Percentiles rank a stretch among this genome's conserved stretches.
These are phyloP conservation scores for Odontesthes bonariensis DNA, from an alignment of 2,113 vertebrate species.

Conservation along the genomic window DNA sequence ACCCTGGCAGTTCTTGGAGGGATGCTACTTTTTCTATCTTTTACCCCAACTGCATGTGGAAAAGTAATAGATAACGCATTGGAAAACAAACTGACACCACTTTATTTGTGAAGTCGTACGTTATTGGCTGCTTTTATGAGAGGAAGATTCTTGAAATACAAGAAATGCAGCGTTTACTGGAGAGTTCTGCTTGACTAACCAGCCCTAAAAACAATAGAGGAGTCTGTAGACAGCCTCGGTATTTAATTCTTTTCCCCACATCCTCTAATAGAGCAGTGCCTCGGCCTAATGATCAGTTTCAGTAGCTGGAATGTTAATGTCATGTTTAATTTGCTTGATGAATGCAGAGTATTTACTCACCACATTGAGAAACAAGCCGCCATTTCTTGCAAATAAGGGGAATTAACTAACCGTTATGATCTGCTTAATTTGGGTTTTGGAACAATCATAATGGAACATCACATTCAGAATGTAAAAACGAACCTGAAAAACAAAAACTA, in stretches of 20 bases:
- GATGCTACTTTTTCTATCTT: too few species aligned
- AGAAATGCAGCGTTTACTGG: not conserved
- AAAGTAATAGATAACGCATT: too few species aligned
- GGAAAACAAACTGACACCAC: not conserved
- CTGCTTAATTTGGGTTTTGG: conserved; percentile 10
- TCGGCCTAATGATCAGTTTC: conserved; percentile 28
- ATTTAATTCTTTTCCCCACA: not conserved
- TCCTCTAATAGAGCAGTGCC: conserved; percentile 7
- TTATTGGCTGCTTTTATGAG: not conserved
- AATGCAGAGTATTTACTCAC: conserved; percentile 13
- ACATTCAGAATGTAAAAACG: not conserved
- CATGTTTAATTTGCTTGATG: conserved; percentile 49
- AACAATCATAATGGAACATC: not conserved
- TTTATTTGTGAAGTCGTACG: too few species aligned
- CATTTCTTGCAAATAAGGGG: conserved; percentile 1
- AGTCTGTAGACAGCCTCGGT: not conserved
- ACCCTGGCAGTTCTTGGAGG: too few species aligned
- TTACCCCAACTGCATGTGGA: too few species aligned
- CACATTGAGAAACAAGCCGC: not conserved
- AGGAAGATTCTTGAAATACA: not conserved
- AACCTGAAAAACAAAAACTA: conserved; percentile 12
- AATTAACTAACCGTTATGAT: conserved; percentile 36
- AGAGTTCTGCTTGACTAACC: conserved; percentile 5
- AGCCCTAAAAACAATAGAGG: not conserved
- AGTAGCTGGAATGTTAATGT: conserved; percentile 15